Percentiles rank a stretch among this genome's conserved stretches.
Conservation (phyloP, 2,113 vertebrate species). For the Embiotoca jacksoni region DNA sequence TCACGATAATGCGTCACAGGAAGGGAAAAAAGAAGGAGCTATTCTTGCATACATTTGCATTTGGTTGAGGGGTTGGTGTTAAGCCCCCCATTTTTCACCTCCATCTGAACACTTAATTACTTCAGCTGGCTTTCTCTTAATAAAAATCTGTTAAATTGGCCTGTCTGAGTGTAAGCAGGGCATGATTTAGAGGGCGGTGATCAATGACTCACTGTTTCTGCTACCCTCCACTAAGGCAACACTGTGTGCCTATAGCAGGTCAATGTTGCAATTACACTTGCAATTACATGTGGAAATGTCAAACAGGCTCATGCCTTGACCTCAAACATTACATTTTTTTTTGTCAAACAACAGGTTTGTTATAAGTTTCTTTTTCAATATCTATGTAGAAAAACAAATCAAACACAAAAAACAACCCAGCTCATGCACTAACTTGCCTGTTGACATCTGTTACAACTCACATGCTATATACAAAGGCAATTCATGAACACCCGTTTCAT, state of each 20-base stretch:
- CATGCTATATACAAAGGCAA: conserved; percentile 9
- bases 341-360: background rate
- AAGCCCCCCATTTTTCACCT: conserved; percentile 36
- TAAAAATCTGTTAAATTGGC: conserved; percentile 59
- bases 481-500: background rate
- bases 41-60: conserved; percentile 44
- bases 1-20: conserved; percentile 16
- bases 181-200: conserved; percentile 42
- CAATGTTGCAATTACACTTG: conserved; percentile 12
- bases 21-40: background rate
- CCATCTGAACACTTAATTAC: conserved; percentile 52
- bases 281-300: background rate
- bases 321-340: background rate
- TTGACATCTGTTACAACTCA: conserved; percentile 21
- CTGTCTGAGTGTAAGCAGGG: conserved; percentile 39
- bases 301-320: conserved; percentile 1
- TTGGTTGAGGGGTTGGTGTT: conserved; percentile 27
- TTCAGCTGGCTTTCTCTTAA: conserved; percentile 53
- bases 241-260: background rate
- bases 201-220: conserved; percentile 23
- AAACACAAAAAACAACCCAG: background rate
- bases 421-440: conserved; percentile 1
- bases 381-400: background rate
- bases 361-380: background rate
- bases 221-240: conserved; percentile 19